Base-by-base conservation (phyloP, 1,140 invertebrate species). In the Acromyrmex heyeri region DNA sequence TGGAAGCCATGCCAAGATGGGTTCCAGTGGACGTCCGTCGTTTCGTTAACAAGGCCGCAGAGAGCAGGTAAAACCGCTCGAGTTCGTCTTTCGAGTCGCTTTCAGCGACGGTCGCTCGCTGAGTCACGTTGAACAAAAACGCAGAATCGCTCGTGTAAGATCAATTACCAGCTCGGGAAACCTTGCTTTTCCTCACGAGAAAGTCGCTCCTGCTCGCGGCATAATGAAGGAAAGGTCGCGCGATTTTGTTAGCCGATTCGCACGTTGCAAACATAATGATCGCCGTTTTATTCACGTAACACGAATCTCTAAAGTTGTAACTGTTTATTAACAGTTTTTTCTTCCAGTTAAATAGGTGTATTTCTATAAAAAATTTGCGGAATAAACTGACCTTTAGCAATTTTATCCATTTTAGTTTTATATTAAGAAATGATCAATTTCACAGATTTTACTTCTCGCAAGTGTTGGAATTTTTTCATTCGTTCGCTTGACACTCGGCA, bases 161-260 rank as follows among this genome's bases (percentile, higher is more conserved):
- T 73, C 79, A 61, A 83, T 73, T 62, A 73, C 55, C 55, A 50
- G 44, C 24, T 8, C 79, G 79, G 79, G 69, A 83, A 83, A 83
- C 38, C 44, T 83, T 83, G 69, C 55, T 83, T 83, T 75, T 83
- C 69, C 69, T 83, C 55, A 34, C 44, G 79, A 83, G 79, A 83
- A 83, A 83, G 79, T 75, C 65, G 64, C 14, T 79, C 30, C 48
- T 38, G 48, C 34, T 69, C 16, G 53, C 67, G 55, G 38, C n/a
- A 21, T 79, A 83, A 61, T 62, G 57, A 83, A 50, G 27, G 57
- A 62, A 75, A 57, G 57, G 53, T 70, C 53, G 50, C 53, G 65
- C 78, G 21, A 44, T 70, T 81, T 57, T 62, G 38, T 34, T 16
- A n/a, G 16, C 53, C 16, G 16, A 44, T 64, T 55, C 18, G 38